Percentiles rank a stretch among this genome's conserved stretches.
phyloP scores from a whole-genome alignment of 2,113 vertebrate genomes.

The Balaenoptera acutorostrata region DNA sequence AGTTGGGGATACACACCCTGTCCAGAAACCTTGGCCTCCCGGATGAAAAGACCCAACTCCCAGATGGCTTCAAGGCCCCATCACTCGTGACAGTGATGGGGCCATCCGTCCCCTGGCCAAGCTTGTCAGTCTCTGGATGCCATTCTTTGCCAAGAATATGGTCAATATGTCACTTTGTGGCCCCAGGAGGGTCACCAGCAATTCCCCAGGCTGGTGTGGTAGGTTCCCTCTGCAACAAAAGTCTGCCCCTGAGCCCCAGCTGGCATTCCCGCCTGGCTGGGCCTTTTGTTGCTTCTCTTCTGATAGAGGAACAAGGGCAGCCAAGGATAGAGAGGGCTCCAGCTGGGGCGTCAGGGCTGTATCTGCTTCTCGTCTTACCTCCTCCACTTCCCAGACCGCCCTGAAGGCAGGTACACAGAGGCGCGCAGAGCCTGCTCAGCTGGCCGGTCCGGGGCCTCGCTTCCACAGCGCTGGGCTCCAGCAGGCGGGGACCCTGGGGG shows the following conservation, averaged over 20 bases:
- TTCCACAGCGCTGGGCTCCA: background rate
- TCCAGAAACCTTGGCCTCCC: background rate
- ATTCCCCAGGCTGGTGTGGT: background rate
- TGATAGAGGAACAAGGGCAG: background rate
- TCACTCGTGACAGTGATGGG: background rate
- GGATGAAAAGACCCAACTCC: background rate
- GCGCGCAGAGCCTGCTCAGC: background rate
- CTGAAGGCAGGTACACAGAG: background rate
- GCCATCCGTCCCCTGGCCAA: background rate
- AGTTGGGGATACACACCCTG: background rate
- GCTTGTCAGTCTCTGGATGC: background rate
- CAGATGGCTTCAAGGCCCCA: background rate
- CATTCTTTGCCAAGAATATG: background rate
- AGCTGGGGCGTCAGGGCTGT: background rate
- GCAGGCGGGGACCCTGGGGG: background rate
- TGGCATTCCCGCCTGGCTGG: background rate
- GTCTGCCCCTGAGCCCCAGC: background rate
- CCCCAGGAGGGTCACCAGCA: background rate
- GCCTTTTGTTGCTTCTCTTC: background rate
- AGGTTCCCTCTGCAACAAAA: background rate
- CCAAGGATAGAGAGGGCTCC: background rate
- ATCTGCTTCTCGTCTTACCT: background rate
- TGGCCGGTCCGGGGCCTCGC: background rate
- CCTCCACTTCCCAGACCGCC: background rate
- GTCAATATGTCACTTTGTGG: background rate